Evolutionary conservation across 1,140 invertebrate genomes (phyloP), one percentile per base, ranked within the genome.

Genomic region (Atta texana): DNA sequence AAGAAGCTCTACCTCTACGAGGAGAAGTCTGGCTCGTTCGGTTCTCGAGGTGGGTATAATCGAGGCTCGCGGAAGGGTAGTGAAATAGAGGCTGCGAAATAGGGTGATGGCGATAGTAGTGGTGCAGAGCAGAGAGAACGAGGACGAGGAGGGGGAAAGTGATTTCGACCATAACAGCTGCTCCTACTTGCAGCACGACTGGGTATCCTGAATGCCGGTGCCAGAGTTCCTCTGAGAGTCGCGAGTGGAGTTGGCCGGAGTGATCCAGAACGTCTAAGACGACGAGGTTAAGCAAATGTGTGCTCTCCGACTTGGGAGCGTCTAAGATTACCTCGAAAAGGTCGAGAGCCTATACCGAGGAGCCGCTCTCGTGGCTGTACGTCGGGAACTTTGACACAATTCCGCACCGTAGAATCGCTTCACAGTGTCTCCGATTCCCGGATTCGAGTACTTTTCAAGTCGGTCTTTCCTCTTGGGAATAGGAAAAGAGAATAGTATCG

Each of bases 101-200:
- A 63, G 75, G 51, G 64, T 24, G 39, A 64, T 66, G 31, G 18
- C 8, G 31, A 14, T 31, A 44, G 34, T 59, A 53, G 14, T 18
- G 31, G 66, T 12, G 49, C 16, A 57, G 21, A 10, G 10, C 0
- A 39, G 80, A 51, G 39, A 44, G 57, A 21, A 51, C 24, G 66
- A 59, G 74, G 55, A 71, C 28, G 66, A 71, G 63, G 49, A 51
- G 72, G 71, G 55, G 87, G 68, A 90, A 90, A 90, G 90, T 91
- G 90, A 91, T 91, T 91, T 90, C 87, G 87, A 78, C 89, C 89
- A 91, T 91, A 91, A 91, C 90, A 90, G 87, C 89, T 88, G 89
- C 87, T 88, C 63, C 89, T 86, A 66, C 51, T 74, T 77, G 89
- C 86, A 86, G 89, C 71, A 76, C 76, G 86, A 78, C 88, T 78